Base-by-base conservation (phyloP, 64 coral and sea anemone genomes). In the Pachyseris speciosa region DNA sequence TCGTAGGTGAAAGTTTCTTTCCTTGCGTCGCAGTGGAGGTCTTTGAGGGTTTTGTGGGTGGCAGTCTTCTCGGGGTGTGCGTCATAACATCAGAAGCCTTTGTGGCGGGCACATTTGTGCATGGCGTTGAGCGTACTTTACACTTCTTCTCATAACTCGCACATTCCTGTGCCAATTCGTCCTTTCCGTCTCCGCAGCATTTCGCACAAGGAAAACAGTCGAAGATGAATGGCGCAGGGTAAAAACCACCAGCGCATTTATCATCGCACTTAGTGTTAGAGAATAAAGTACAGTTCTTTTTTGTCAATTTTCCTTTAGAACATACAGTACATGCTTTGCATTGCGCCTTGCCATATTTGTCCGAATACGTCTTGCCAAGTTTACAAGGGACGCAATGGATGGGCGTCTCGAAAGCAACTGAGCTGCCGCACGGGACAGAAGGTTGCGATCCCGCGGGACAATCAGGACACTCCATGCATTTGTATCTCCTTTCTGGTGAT, bases 301-400 rank as follows among this genome's bases (percentile, higher is more conserved):
- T 55, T 6, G 74, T 9, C 6, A 69, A 69, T 63, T 63, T 83
- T 8, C 81, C 78, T 67, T 44, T 5, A 3, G 77, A 52, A 58
- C 89, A 92, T 25, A 75, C 37, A 1, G 45, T 77, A 64, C 89
- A 92, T 4, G 89, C 34, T 17, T 75, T 52, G 15, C 89, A 92
- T 1, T 57, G 69, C 2, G n/a, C 41, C 4, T 59, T 83, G 34
- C 50, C 79, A 5, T 84, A 5, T 0, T 26, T 75, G 32, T 63
- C 37, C 15, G 89, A 92, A 4, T 84, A 92, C 0, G 60, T 84
- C 16, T 50, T 27, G 0, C 89, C 79, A 31, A 36, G 20, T 58
- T 53, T 17, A 31, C 89, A 92, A 1, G 34, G 12, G 16, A 79
- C 66, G 7, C 89, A 92, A 3, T 61, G 66, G 20, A 81, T 22